Evolutionary conservation across 2,888 invertebrate species (phyloP).

Genomic region (Polylopha cassiicola): DNA sequence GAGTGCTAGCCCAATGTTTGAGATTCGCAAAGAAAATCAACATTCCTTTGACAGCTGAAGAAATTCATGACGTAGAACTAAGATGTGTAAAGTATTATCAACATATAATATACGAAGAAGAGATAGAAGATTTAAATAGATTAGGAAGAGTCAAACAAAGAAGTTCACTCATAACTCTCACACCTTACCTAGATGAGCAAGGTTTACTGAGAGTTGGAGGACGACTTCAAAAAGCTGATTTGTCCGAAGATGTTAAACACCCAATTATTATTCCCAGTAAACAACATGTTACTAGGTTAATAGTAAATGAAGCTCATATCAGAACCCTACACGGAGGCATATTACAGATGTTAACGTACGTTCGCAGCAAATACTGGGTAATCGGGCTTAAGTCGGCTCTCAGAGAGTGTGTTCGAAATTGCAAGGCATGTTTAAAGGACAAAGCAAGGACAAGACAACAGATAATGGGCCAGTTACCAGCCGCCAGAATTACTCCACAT

Average conservation of each 20-base stretch:
- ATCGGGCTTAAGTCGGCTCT: conserved; percentile 4
- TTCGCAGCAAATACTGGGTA: conserved; percentile 9
- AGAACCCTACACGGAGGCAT: conserved; percentile 19
- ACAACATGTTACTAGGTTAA: conserved; percentile 13
- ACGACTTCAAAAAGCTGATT: conserved; percentile 12
- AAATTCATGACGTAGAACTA: conserved; percentile 1
- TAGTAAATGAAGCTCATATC: conserved; percentile 23
- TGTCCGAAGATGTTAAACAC: conserved; percentile 19
- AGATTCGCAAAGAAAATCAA: background rate
- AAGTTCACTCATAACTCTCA: conserved; percentile 10
- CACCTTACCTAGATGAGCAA: conserved; percentile 19
- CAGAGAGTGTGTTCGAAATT: background rate
- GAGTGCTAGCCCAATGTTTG: background rate
- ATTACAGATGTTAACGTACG: conserved; percentile 4
- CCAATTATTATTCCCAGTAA: conserved; percentile 23
- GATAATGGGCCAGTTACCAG: conserved; percentile 4
- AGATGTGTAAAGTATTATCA: background rate
- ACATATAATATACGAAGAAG: background rate
- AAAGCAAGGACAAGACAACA: background rate
- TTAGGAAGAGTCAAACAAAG: conserved; percentile 3
- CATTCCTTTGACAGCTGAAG: background rate
- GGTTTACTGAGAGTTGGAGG: conserved; percentile 22
- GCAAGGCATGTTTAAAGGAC: background rate
- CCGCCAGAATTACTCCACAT: conserved; percentile 3
- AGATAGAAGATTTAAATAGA: conserved; percentile 2